phyloP scores from a whole-genome alignment of 2,888 invertebrate species.

The Chelonus formosanus region DNA sequence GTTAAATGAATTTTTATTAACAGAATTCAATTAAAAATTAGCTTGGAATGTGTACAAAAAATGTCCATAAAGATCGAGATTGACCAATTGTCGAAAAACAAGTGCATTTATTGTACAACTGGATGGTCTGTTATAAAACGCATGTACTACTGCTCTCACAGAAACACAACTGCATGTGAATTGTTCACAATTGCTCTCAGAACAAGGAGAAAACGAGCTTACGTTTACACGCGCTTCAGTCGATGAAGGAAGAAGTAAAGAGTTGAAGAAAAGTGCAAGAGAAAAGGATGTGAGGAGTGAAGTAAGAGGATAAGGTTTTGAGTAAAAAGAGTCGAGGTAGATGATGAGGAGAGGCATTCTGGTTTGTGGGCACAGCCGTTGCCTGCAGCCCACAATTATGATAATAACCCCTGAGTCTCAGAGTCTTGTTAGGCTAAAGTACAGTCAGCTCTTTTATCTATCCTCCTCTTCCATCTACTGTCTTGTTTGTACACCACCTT shows the following conservation, averaged over 20 bases:
- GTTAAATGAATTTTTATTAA: no score
- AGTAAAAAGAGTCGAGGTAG: conserved; percentile 50
- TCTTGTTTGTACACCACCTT: conserved; percentile 6
- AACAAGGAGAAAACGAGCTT: conserved; percentile 24
- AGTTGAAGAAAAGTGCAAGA: conserved; percentile 26
- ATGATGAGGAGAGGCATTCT: conserved; percentile 63
- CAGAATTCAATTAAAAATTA: no score
- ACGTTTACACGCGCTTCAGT: neutral
- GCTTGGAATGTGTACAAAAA: no score
- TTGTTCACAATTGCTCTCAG: conserved; percentile 24
- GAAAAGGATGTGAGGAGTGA: conserved; percentile 31
- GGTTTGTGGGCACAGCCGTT: conserved; percentile 65
- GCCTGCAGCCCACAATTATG: conserved; percentile 65
- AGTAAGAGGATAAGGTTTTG: conserved; percentile 49
- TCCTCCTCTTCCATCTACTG: conserved; percentile 45
- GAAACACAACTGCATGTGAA: conserved; percentile 24
- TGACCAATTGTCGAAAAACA: conserved; percentile 5
- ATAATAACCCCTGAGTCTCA: conserved; percentile 61
- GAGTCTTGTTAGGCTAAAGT: conserved; percentile 63
- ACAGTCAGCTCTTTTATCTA: conserved; percentile 58
- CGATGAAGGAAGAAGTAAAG: neutral
- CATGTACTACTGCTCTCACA: neutral
- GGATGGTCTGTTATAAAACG: conserved; percentile 20
- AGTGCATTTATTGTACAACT: conserved; percentile 9
- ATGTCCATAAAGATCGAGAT: no score